Percentiles rank a stretch among this genome's conserved stretches.
Evolutionary conservation across 2,888 invertebrate species (phyloP).

Genomic region (Pachymerium ferrugineum): DNA sequence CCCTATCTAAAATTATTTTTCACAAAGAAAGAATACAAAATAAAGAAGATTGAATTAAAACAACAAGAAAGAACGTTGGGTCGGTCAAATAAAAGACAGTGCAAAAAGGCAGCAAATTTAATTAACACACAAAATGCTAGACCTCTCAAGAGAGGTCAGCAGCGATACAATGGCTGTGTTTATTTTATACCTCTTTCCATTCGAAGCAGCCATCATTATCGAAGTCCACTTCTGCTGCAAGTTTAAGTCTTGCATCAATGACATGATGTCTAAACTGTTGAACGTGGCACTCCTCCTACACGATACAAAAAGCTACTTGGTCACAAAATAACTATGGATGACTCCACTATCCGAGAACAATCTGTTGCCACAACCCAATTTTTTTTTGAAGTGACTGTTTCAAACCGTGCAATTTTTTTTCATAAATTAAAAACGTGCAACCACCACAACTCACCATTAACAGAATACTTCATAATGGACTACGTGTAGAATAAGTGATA

Average conservation of each 20-base stretch:
- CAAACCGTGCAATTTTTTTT: neutral
- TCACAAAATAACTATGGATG: neutral
- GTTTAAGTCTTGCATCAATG: conserved; percentile 30
- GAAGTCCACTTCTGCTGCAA: neutral
- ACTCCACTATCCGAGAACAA: neutral
- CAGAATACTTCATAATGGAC: neutral
- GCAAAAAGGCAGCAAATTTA: too few relatives aligned
- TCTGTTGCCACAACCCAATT: neutral
- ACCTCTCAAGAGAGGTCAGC: too few relatives aligned
- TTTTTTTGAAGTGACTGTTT: neutral
- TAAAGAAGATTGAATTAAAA: too few relatives aligned
- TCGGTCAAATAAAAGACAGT: neutral
- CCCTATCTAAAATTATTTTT: neutral
- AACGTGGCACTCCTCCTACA: neutral
- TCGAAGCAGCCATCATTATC: neutral
- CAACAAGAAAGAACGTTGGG: too few relatives aligned
- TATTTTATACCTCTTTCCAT: conserved; percentile 32
- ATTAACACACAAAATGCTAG: too few relatives aligned
- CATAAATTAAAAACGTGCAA: neutral
- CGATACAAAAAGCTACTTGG: neutral
- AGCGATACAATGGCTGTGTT: neutral
- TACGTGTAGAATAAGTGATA: neutral
- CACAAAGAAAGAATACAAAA: too few relatives aligned
- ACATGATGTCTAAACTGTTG: neutral
- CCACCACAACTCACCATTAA: neutral